phyloP scores from a whole-genome alignment of 2,888 invertebrate species.

The Clusia tigrina region DNA sequence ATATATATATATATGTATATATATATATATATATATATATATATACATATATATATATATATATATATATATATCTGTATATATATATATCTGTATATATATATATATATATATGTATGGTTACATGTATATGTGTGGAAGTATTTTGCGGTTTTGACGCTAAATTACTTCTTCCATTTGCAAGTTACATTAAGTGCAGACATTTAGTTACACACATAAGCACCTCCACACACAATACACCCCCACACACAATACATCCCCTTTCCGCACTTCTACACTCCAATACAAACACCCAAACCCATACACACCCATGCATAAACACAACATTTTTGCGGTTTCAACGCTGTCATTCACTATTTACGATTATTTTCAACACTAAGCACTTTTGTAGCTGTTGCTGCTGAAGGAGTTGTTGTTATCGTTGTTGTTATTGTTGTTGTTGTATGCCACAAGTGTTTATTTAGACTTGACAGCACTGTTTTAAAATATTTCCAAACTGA shows the following conservation, averaged over 20 bases:
- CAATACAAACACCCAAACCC: not conserved
- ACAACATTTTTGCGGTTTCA: conserved; percentile 32
- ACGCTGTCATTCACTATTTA: conserved; percentile 28
- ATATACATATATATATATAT: too few species aligned
- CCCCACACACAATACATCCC: too few species aligned
- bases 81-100: too few species aligned
- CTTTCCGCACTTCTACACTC: too few species aligned
- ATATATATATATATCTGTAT: too few species aligned
- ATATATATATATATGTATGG: too few species aligned
- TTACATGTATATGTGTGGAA: not conserved
- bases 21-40: too few species aligned
- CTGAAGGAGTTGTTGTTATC: too few species aligned
- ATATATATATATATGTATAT: too few species aligned
- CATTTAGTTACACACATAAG: not conserved
- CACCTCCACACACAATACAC: conserved; percentile 12
- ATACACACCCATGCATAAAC: conserved; percentile 6
- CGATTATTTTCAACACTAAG: conserved; percentile 4
- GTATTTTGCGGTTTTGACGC: conserved; percentile 16
- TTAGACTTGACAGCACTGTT: conserved; percentile 20
- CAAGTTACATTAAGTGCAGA: conserved; percentile 4
- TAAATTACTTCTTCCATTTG: conserved; percentile 28
- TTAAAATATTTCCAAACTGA: not conserved
- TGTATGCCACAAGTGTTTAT: conserved; percentile 32
- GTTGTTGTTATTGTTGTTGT: too few species aligned
- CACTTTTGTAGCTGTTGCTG: too few species aligned